These are phyloP conservation scores for Rhincodon typus DNA, from an alignment of 2,797 vertebrate genomes.

Conservation along the genomic window DNA sequence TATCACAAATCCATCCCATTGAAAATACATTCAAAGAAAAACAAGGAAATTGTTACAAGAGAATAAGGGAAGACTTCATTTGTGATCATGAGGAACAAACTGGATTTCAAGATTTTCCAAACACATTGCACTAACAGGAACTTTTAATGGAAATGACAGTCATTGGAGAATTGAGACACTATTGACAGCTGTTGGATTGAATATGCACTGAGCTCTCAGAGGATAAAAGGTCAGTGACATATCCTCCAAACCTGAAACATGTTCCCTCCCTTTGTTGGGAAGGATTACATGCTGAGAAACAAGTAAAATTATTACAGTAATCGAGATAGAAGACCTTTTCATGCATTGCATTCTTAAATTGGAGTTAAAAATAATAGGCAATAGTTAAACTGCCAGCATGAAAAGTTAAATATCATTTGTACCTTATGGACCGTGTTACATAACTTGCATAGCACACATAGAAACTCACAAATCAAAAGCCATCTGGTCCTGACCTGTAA, in stretches of 20 bases:
- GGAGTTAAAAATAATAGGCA: neutral
- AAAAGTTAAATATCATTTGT: slow-evolving; percentile 10
- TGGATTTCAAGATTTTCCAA: neutral
- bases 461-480: neutral
- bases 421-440: neutral
- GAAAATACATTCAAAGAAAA: neutral
- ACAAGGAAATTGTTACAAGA: neutral
- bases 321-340: neutral
- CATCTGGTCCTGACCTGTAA: neutral
- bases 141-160: neutral
- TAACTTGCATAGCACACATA: neutral
- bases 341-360: neutral
- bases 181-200: neutral
- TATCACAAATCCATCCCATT: neutral
- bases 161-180: neutral
- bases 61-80: neutral
- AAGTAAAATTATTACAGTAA: neutral
- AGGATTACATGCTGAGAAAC: neutral
- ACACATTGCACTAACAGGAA: neutral
- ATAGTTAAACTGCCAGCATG: neutral
- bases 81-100: neutral
- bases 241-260: neutral
- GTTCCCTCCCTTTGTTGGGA: neutral
- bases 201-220: neutral
- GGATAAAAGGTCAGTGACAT: neutral